A percentile compares a stretch with the other conserved stretches of the same genome.
Conservation (phyloP, 2,888 invertebrate species). For the Patella pellucida region DNA sequence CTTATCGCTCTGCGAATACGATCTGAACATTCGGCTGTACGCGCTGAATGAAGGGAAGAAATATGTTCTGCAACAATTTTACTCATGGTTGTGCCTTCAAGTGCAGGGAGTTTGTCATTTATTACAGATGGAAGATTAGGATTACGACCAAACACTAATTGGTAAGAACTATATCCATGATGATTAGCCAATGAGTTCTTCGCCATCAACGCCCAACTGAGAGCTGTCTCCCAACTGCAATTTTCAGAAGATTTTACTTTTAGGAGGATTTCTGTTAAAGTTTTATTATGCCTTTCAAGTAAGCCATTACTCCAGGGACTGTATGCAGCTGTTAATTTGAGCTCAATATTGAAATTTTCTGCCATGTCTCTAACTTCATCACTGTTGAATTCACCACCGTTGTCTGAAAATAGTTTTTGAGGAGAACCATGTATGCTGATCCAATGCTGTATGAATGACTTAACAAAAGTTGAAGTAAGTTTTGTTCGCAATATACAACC, state of each 20-base stretch:
- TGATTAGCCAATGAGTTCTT: conserved; percentile 15
- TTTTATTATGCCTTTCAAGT: conserved; percentile 22
- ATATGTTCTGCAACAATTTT: conserved; percentile 20
- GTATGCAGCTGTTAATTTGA: conserved; percentile 19
- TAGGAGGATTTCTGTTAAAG: conserved; percentile 26
- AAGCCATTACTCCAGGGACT: conserved; percentile 21
- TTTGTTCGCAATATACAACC: conserved; percentile 23
- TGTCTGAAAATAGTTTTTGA: conserved; percentile 15
- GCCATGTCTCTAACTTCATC: conserved; percentile 29
- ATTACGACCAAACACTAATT: conserved; percentile 27
- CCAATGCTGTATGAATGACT: conserved; percentile 27
- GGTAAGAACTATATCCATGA: conserved; percentile 23
- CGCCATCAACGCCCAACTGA: conserved; percentile 20
- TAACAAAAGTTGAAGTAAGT: conserved; percentile 23
- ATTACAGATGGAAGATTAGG: conserved; percentile 26
- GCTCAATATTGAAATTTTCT: conserved; percentile 31
- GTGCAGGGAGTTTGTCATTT: conserved; percentile 22
- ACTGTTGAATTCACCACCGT: conserved; percentile 20
- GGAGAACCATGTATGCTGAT: conserved; percentile 26
- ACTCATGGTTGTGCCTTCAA: conserved; percentile 24
- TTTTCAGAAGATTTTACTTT: conserved; percentile 26
- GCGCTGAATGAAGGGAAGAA: not conserved
- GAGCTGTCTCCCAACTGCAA: conserved; percentile 27
- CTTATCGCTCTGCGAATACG: conserved; percentile 15
- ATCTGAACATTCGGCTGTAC: conserved; percentile 18